A percentile compares a stretch with the other conserved stretches of the same genome.
phyloP scores from a whole-genome alignment of 2,113 vertebrate species.

The Anser brachyrhynchus region DNA sequence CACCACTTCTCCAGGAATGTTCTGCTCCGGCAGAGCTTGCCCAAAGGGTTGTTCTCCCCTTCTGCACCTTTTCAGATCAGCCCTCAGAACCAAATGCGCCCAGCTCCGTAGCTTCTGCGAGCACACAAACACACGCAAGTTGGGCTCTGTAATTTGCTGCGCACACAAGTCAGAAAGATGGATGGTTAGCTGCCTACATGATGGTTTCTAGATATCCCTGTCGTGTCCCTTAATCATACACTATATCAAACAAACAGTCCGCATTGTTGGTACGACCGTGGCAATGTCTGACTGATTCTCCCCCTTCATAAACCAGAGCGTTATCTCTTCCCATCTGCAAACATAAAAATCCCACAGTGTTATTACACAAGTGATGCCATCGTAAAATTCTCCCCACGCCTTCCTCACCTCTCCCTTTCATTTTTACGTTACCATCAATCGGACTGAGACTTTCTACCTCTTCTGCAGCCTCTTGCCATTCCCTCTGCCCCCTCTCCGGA shows the following conservation, averaged over 20 bases:
- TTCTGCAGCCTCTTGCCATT: not conserved
- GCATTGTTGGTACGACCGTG: not conserved
- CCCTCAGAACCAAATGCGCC: not conserved
- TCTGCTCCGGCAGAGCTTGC: not conserved
- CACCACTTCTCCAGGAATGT: not conserved
- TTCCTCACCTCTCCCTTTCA: not conserved
- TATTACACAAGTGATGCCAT: not conserved
- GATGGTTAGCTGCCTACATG: not conserved
- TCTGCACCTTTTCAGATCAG: not conserved
- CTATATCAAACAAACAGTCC: not conserved
- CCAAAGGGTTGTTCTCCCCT: not conserved
- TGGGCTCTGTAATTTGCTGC: not conserved
- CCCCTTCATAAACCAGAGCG: not conserved
- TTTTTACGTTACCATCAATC: not conserved
- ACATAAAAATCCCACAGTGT: not conserved
- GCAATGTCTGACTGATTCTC: not conserved
- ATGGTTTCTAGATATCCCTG: slow-evolving; percentile 7
- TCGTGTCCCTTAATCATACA: not conserved
- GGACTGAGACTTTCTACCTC: not conserved
- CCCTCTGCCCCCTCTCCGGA: not conserved
- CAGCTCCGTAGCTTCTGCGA: not conserved
- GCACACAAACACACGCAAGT: not conserved
- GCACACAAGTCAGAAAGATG: not conserved
- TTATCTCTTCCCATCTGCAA: slow-evolving; percentile 3
- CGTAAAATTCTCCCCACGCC: not conserved